A percentile compares a stretch with the other conserved stretches of the same genome.
These are phyloP conservation scores for Microctonus aethiopoides DNA, from an alignment of 2,888 invertebrate species.

Conservation along the genomic window DNA sequence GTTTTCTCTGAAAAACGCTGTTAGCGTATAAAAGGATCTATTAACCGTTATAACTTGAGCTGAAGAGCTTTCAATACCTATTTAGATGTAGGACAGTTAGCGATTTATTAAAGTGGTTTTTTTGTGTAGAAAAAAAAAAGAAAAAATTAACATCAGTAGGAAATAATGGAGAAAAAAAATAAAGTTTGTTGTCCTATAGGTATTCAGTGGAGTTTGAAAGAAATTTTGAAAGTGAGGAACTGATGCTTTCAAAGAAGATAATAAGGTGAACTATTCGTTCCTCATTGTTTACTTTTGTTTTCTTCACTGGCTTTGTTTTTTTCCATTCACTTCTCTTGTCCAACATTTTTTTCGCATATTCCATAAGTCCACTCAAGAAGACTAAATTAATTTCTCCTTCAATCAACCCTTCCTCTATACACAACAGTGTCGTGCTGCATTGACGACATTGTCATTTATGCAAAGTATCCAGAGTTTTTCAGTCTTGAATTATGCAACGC, in stretches of 20 bases:
- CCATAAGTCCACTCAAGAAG: constrained; percentile 49
- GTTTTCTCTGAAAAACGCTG: neutral
- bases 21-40: neutral
- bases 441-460: constrained; percentile 32
- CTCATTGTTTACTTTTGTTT: neutral
- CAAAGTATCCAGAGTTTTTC: constrained; percentile 14
- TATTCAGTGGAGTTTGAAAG: constrained; percentile 14
- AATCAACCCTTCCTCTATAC: constrained; percentile 7
- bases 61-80: neutral
- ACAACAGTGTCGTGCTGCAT: constrained; percentile 22
- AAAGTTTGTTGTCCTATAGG: neutral
- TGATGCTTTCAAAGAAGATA: constrained; percentile 53
- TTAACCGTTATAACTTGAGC: neutral
- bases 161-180: neutral
- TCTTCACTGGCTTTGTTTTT: neutral
- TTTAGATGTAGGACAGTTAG: neutral
- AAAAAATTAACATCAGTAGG: neutral
- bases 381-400: constrained; percentile 43
- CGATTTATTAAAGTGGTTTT: neutral
- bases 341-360: constrained; percentile 37
- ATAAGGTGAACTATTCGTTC: constrained; percentile 45
- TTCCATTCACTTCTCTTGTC: neutral
- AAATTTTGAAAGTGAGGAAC: constrained; percentile 37
- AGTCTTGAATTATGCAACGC: constrained; percentile 2
- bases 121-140: neutral